Base-by-base conservation (phyloP, 2,888 invertebrate genomes). In the Metalampra italica region DNA sequence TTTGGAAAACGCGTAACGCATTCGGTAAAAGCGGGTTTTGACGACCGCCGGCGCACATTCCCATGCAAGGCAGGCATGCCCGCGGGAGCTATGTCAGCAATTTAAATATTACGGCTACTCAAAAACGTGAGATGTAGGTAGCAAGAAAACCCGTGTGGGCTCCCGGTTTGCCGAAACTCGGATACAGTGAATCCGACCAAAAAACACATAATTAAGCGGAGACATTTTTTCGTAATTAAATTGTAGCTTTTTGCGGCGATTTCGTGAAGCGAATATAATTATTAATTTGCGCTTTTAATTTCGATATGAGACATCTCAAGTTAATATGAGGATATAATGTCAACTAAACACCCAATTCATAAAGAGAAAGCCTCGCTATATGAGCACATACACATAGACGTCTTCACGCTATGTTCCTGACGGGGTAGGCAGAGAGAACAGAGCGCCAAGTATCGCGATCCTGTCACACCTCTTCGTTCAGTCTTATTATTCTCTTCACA, bases 71-170 rank as follows among this genome's bases (percentile, higher is more conserved):
- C 81, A 78, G 85, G 81, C 81, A 86, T 83, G 87, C 86, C 88
- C 80, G 73, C 79, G 70, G 87, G 86, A 87, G 86, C 79, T 79
- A 87, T 86, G 85, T 74, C 78, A 77, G 79, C 84, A 87, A 89
- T 89, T 89, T 88, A 85, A 88, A 88, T 87, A 87, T 87, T 85
- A 86, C 85, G 79, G 82, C 81, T 78, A 81, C 86, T 84, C 82
- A 86, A 88, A 87, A 88, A 87, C 87, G 87, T 88, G 86, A 88
- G 85, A 88, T 81, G 80, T 81, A 71, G 71, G 82, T 81, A 82
- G 75, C 78, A 80, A 81, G 85, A 85, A 87, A 80, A 56, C 77
- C 80, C 78, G 83, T 84, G 87, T 84, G 86, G 85, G 78, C 85
- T 73, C 68, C 71, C 52, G 64, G 55, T 75, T 76, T 74, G 70